These are phyloP conservation scores for Sminthurinus aureus DNA, from an alignment of 2,888 invertebrate genomes.

Conservation along the genomic window DNA sequence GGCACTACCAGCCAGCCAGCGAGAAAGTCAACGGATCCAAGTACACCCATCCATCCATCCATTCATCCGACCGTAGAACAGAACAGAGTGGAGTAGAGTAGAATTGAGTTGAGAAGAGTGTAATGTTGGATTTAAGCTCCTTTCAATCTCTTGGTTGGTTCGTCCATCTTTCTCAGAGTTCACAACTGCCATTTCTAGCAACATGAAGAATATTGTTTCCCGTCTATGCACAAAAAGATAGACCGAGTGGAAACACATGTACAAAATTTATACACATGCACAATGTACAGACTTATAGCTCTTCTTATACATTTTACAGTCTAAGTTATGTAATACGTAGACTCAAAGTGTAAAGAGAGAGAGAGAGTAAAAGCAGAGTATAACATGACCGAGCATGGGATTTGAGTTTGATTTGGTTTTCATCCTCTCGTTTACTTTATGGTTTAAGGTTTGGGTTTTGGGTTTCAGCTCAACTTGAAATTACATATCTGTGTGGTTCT, in stretches of 20 bases:
- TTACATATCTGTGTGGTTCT: no score
- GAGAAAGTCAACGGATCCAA: background rate
- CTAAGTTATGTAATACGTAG: background rate
- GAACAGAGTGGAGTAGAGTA: background rate
- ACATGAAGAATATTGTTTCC: no score
- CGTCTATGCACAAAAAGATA: no score
- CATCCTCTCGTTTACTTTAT: slow-evolving; percentile 1
- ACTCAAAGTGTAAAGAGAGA: no score
- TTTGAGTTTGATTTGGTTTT: slow-evolving; percentile 23
- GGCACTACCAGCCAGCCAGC: background rate
- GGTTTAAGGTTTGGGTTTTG: no score
- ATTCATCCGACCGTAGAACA: background rate
- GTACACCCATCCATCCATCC: background rate
- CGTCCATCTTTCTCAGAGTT: slow-evolving; percentile 7
- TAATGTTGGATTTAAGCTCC: slow-evolving; percentile 10
- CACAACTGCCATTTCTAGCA: background rate
- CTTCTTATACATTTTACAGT: no score
- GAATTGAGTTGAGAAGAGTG: background rate
- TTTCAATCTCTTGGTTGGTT: background rate
- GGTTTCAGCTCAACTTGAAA: no score
- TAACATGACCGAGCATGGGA: slow-evolving; percentile 10
- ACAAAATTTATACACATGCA: no score
- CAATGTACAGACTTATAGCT: no score
- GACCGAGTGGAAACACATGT: no score
- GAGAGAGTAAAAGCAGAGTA: no score